Base-by-base conservation (phyloP, 1,140 invertebrate species). In the Caenorhabditis latens region DNA sequence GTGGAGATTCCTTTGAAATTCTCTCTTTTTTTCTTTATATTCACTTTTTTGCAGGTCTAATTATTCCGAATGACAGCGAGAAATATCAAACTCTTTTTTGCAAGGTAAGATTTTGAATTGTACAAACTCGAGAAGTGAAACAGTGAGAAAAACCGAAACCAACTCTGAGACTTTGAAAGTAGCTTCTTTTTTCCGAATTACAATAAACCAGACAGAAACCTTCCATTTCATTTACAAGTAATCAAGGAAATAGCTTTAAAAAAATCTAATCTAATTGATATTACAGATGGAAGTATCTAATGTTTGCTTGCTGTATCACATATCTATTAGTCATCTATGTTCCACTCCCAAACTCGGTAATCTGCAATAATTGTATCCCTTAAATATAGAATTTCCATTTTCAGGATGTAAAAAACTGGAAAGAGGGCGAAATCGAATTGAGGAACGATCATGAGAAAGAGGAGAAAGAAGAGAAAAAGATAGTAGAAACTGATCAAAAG, bases 261-360 rank as follows among this genome's bases (percentile, higher is more conserved):
- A 32, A 50, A 50, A 50, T 50, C 14, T 50, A 0, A 50, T 9
- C 1, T 4, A n/a, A 58, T 58, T 58, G 1, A 58, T 5, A 46
- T 75, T 75, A 5, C 67, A 75, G 67, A 48, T 75, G 67, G 67
- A 75, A 75, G n/a, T 75, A 75, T n/a, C 46, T 75, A 19, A 75
- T 75, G 67, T 75, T 75, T 9, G 67, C 67, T 46, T 75, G 67
- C n/a, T 75, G 67, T 75, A n/a, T 75, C 16, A 75, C 67, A 75
- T 75, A 75, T 75, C 67, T 75, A 32, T 19, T 75, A 4, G 67
- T 75, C 42, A 46, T 75, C 0, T 75, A 75, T 48, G 43, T 19
- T 19, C 67, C 67, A 16, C 5, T 75, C 46, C 42, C 67, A 19
- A 75, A 48, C 11, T 75, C 67, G 16, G 67, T 75, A 48, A 75